Base-by-base conservation (phyloP, 2,888 invertebrate species). In the Acleris holmiana region DNA sequence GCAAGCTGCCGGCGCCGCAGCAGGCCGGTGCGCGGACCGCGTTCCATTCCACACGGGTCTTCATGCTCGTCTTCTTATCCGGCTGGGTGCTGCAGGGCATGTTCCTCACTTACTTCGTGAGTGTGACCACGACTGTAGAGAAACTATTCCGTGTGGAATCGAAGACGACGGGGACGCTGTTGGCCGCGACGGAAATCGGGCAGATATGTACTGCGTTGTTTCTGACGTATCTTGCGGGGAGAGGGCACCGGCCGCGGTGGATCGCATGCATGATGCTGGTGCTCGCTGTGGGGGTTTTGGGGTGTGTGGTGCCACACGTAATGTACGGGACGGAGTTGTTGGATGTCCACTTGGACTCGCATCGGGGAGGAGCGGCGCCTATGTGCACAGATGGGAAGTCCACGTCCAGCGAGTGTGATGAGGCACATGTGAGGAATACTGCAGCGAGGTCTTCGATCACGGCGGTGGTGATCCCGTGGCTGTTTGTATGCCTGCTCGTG, bases 81-180 rank as follows among this genome's bases (percentile, higher is more conserved):
- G 97, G 97, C 59, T 97, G 97, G 96, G 96, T 97, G 68, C 90
- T 96, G 65, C 96, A 96, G 88, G 98, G 98, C 68, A 98, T 98
- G 97, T 98, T 97, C 88, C 97, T 97, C 88, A 98, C 98, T 48
- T 98, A 98, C 87, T 98, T 98, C 85, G 98, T 98, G 66, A 97
- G 97, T 83, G 97, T 97, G 72, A 97, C 98, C 78, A 98, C 98
- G 64, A 98, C 98, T 40, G 96, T 98, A 71, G 98, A 98, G 87
- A 98, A 98, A 87, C 93, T 98, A 67, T 98, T 97, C 85, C 96
- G 97, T 91, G 96, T 98, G 68, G 97, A 97, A 85, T 97, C 97
- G 65, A 97, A 97, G 89, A 97, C 97, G 48, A 98, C 97, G 0
- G 98, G 98, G 0, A 95, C 97, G 64, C 94, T 98, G 75, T 94